Conservation (phyloP, 2,888 invertebrate genomes). For the Acanthosepion pharaonis region DNA sequence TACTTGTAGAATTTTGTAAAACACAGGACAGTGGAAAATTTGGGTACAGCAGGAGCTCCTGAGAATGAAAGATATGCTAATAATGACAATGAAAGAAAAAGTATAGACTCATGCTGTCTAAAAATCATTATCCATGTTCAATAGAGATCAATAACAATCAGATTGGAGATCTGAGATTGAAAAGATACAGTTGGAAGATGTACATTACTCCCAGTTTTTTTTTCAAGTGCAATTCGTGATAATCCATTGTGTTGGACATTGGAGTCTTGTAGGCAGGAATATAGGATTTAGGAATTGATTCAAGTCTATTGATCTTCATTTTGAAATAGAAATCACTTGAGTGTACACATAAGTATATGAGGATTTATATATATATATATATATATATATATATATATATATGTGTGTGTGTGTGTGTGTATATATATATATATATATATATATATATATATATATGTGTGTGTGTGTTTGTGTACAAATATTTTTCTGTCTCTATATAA, state of each 20-base stretch:
- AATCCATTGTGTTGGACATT: conserved; percentile 33
- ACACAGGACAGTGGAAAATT: background rate
- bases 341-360: background rate
- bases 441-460: background rate
- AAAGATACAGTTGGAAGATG: conserved; percentile 5
- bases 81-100: background rate
- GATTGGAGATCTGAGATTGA: background rate
- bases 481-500: background rate
- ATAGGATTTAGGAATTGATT: conserved; percentile 20
- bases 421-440: background rate
- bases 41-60: background rate
- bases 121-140: background rate
- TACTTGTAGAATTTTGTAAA: background rate
- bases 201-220: background rate
- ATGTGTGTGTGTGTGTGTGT: too few relatives aligned
- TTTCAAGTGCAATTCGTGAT: conserved; percentile 33
- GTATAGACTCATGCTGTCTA: background rate
- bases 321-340: background rate
- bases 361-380: background rate
- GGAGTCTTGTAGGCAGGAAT: background rate
- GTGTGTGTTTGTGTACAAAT: background rate
- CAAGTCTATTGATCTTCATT: conserved; percentile 6
- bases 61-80: background rate
- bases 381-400: background rate
- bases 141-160: conserved; percentile 33